Percentiles rank a stretch among this genome's conserved stretches.
Conservation (phyloP, 2,797 vertebrate species). For the Eleutherodactylus coqui region DNA sequence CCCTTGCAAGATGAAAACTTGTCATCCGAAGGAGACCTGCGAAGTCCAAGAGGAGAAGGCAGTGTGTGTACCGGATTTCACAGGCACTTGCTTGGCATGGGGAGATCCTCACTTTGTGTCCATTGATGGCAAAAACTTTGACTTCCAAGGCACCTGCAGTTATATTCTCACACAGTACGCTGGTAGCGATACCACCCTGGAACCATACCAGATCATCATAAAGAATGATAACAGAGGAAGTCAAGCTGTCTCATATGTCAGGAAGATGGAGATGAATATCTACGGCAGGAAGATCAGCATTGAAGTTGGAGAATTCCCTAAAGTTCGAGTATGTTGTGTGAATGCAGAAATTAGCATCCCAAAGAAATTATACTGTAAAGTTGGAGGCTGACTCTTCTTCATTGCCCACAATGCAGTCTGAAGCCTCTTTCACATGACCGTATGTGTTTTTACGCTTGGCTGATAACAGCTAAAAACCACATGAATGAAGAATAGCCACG, state of each 20-base stretch:
- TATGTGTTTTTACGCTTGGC: no score
- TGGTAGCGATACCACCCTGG: constrained; percentile 56
- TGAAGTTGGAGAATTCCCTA: constrained; percentile 70
- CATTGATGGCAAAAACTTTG: constrained; percentile 72
- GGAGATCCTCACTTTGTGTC: constrained; percentile 77
- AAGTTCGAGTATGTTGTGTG: constrained; percentile 77
- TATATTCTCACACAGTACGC: constrained; percentile 67
- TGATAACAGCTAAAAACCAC: no score
- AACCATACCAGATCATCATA: constrained; percentile 73
- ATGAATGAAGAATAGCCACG: no score
- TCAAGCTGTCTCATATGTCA: constrained; percentile 70
- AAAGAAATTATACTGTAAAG: no score
- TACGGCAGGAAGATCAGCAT: constrained; percentile 70
- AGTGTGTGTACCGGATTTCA: constrained; percentile 34
- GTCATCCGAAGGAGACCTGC: constrained; percentile 42
- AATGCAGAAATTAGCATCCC: no score
- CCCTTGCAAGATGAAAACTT: constrained; percentile 30
- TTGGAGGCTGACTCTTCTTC: no score
- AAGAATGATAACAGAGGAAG: constrained; percentile 77
- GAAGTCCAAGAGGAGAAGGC: constrained; percentile 35
- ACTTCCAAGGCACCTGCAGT: constrained; percentile 77
- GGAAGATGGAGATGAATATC: constrained; percentile 70
- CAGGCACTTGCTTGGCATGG: constrained; percentile 71
- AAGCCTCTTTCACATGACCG: no score
- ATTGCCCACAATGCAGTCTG: no score